Conservation (phyloP, 2,888 invertebrate species). For the Polymixis flavicincta region DNA sequence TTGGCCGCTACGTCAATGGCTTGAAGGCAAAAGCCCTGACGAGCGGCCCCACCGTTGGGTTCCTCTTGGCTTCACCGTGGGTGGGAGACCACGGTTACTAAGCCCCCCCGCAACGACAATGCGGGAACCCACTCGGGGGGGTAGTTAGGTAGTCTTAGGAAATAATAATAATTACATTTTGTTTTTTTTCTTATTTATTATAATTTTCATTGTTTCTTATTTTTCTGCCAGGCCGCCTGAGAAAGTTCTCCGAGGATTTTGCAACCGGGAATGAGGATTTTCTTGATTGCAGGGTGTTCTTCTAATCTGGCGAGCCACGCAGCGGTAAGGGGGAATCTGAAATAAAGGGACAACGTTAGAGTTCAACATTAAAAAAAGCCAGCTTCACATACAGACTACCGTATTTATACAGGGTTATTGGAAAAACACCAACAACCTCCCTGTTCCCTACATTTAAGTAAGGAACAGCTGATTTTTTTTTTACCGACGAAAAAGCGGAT, state of each 20-base stretch:
- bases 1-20: too few relatives aligned
- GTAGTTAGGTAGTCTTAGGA: not conserved
- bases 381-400: not conserved
- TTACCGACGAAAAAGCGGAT: too few relatives aligned
- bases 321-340: conserved; percentile 54
- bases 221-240: conserved; percentile 68
- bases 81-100: too few relatives aligned
- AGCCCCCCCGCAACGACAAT: too few relatives aligned
- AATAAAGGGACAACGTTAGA: conserved; percentile 2
- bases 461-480: too few relatives aligned
- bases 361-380: not conserved
- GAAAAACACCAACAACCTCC: too few relatives aligned
- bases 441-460: too few relatives aligned
- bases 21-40: too few relatives aligned
- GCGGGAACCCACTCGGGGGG: too few relatives aligned
- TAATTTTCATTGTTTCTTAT: conserved; percentile 57
- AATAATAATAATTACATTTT: not conserved
- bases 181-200: not conserved
- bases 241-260: conserved; percentile 58
- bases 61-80: too few relatives aligned
- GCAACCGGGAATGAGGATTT: conserved; percentile 66
- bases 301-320: conserved; percentile 60
- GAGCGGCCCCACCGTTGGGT: too few relatives aligned
- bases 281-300: conserved; percentile 70
- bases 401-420: too few relatives aligned